Evolutionary conservation across 1,140 invertebrate species (phyloP), one percentile per base, ranked within the genome.

Genomic region (Musca domestica): DNA sequence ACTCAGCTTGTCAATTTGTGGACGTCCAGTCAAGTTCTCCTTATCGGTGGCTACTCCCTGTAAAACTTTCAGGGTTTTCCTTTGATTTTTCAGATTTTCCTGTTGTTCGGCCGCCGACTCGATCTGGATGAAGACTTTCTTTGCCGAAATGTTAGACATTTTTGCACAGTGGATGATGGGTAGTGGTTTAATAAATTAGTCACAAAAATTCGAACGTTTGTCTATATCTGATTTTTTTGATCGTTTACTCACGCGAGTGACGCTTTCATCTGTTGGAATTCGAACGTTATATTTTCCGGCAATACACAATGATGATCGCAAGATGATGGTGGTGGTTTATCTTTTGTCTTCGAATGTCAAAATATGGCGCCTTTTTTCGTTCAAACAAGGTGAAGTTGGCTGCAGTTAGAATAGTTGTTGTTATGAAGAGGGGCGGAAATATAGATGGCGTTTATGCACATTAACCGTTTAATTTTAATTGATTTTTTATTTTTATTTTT

Each of bases 21-120:
- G 70, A 25, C 81, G 73, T 47, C 85, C 86, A 67, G 86, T 85
- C 22, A 88, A 74, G 71, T 88, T 88, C 76, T 89, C 87, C 76
- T 88, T 88, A 72, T 88, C 84, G 46, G 74, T 85, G 58, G 85
- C 85, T 72, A 84, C 74, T 54, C 84, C 85, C 75, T 88, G 87
- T 65, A 89, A 73, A 68, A 82, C 81, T 76, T 87, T 87, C 20
- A 88, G 79, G 51, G 84, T 84, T 81, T 87, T 87, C 74, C 86
- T 72, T 63, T 76, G 77, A 70, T 81, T 83, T 73, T 81, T 84
- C n/a, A 82, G 54, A 74, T 84, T 83, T 73, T 85, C 83, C 76
- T 85, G 78, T 69, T 83, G 78, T 72, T 84, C 82, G 63, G 83
- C 75, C 58, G 81, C 75, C 65, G 78, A 78, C 69, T 81, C 82